These are phyloP conservation scores for Aeoliscus strigatus DNA, from an alignment of 2,797 vertebrate species.

Conservation along the genomic window DNA sequence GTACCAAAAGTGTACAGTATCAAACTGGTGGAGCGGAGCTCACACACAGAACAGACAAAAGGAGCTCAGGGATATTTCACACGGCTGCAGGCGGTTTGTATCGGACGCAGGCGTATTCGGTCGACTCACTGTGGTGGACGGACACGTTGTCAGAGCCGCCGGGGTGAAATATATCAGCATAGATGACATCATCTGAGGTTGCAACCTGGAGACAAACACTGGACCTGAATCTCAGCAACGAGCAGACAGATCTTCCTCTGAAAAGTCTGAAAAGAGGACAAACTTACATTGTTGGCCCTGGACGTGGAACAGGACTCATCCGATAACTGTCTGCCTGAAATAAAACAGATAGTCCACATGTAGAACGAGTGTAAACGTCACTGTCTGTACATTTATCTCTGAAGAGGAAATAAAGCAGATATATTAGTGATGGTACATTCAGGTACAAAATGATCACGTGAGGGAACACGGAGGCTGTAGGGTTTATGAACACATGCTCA, in stretches of 20 bases:
- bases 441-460: not conserved
- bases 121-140: constrained; percentile 10
- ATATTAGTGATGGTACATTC: no score
- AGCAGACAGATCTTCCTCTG: not conserved
- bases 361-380: no score
- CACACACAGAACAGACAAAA: not conserved
- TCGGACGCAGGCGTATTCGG: constrained; percentile 45
- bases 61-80: not conserved
- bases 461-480: no score
- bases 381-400: not conserved
- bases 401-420: no score
- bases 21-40: not conserved
- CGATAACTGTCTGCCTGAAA: constrained; percentile 16
- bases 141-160: not conserved
- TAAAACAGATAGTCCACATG: no score
- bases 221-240: not conserved
- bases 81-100: constrained; percentile 1
- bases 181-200: constrained; percentile 38
- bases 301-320: constrained; percentile 3
- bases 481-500: constrained; percentile 9
- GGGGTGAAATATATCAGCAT: constrained; percentile 34
- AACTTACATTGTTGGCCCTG: constrained; percentile 19
- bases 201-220: constrained; percentile 20
- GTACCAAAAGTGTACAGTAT: not conserved
- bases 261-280: not conserved